Evolutionary conservation across 1,140 invertebrate genomes (phyloP).

Genomic region (Leptonema lineaticorne): DNA sequence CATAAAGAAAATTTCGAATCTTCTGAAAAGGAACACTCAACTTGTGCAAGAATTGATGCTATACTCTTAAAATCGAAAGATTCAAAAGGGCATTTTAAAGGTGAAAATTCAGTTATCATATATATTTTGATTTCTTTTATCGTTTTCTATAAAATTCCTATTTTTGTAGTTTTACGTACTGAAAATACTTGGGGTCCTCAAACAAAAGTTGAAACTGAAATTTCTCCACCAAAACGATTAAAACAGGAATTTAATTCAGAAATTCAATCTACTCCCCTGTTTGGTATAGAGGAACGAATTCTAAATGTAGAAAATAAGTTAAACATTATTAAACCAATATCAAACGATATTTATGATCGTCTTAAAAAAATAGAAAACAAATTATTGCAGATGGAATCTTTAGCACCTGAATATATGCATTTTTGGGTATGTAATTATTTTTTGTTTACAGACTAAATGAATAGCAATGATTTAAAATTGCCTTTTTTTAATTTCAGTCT

Average conservation of each 20-base stretch:
- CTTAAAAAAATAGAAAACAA: constrained; percentile 68
- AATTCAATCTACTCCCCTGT: constrained; percentile 39
- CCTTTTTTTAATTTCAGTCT: constrained; percentile 10
- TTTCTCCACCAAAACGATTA: not conserved
- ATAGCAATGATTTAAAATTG: too few species aligned
- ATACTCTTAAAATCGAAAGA: constrained; percentile 62
- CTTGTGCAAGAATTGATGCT: constrained; percentile 69
- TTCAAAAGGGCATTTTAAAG: constrained; percentile 70
- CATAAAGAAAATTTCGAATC: constrained; percentile 41
- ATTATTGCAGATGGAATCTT: constrained; percentile 65
- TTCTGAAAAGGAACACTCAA: constrained; percentile 44
- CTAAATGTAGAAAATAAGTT: constrained; percentile 59
- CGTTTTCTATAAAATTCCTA: constrained; percentile 18
- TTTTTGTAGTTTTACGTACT: constrained; percentile 52
- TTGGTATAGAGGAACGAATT: constrained; percentile 61
- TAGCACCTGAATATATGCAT: constrained; percentile 69
- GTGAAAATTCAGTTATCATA: constrained; percentile 48
- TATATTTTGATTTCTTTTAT: too few species aligned
- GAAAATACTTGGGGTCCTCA: constrained; percentile 63
- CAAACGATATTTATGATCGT: constrained; percentile 61
- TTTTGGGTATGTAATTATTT: constrained; percentile 56
- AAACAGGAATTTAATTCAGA: constrained; percentile 32
- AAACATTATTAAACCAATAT: constrained; percentile 55
- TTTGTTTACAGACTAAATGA: not conserved
- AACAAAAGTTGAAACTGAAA: constrained; percentile 44